Percentiles rank a stretch among this genome's conserved stretches.
These are phyloP conservation scores for Echinometra lucunter DNA, from an alignment of 53 echinoderm and acorn worm species.

Conservation along the genomic window DNA sequence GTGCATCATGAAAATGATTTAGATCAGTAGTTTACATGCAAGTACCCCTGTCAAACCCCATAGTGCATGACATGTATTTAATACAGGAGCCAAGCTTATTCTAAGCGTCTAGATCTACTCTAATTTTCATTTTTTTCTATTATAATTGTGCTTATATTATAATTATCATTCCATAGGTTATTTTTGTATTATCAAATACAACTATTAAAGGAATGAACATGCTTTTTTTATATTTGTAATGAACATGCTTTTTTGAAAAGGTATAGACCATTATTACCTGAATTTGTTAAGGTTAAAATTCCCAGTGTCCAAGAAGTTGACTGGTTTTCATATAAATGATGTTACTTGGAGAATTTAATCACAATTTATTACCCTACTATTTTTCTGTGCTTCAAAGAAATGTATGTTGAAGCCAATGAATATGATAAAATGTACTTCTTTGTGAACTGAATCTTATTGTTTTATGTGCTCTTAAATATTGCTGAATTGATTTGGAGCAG, in stretches of 20 bases:
- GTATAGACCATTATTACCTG: background rate
- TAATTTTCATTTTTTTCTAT: too few relatives aligned
- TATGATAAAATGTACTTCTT: background rate
- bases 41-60: too few relatives aligned
- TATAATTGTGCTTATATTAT: background rate
- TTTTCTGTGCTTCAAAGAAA: background rate
- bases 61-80: background rate
- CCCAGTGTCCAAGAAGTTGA: background rate
- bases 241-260: background rate
- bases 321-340: background rate
- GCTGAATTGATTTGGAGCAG: too few relatives aligned
- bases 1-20: background rate
- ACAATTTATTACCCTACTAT: background rate
- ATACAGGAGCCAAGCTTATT: background rate
- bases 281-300: background rate
- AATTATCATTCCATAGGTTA: background rate
- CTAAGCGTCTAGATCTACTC: too few relatives aligned
- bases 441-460: background rate
- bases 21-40: too few relatives aligned
- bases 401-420: background rate
- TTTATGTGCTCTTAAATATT: too few relatives aligned
- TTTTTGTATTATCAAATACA: background rate
- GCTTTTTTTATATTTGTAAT: background rate
- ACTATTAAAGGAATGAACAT: background rate
- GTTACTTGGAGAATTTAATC: background rate